These are phyloP conservation scores for Chlorodrepanis virens DNA, from an alignment of 2,113 vertebrate genomes.

Conservation along the genomic window DNA sequence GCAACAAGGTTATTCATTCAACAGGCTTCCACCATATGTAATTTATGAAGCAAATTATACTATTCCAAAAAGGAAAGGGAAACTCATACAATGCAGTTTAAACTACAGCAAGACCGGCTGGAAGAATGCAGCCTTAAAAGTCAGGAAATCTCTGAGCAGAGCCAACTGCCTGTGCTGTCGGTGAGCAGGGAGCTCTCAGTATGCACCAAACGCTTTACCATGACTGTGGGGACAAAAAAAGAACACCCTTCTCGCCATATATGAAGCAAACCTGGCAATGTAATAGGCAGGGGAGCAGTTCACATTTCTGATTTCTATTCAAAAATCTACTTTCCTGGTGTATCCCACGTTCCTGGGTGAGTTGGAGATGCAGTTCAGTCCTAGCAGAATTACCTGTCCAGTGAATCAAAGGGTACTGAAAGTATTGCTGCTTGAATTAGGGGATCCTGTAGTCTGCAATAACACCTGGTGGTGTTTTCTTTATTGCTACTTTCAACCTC, in stretches of 20 bases:
- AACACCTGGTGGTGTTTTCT: neutral
- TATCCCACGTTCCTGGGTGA: neutral
- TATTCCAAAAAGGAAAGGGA: constrained; percentile 70
- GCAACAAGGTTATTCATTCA: constrained; percentile 78
- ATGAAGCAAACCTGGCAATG: neutral
- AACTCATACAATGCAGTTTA: constrained; percentile 69
- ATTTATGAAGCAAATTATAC: constrained; percentile 78
- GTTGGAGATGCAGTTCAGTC: neutral
- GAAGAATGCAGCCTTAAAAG: constrained; percentile 70
- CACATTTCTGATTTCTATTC: neutral
- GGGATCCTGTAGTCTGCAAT: neutral
- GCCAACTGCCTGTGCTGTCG: constrained; percentile 54
- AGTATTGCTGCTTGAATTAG: constrained; percentile 14
- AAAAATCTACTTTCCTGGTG: neutral
- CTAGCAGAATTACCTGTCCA: constrained; percentile 31
- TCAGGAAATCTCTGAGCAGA: constrained; percentile 70
- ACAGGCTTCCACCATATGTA: constrained; percentile 75
- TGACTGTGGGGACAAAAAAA: constrained; percentile 14
- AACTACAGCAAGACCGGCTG: constrained; percentile 63
- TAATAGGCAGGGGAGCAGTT: neutral
- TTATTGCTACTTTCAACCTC: neutral
- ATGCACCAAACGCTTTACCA: constrained; percentile 54
- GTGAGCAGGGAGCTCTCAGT: constrained; percentile 50
- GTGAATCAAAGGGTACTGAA: constrained; percentile 43
- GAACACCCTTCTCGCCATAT: neutral